Conservation (phyloP, 2,888 invertebrate genomes). For the Cheilosia urbana region DNA sequence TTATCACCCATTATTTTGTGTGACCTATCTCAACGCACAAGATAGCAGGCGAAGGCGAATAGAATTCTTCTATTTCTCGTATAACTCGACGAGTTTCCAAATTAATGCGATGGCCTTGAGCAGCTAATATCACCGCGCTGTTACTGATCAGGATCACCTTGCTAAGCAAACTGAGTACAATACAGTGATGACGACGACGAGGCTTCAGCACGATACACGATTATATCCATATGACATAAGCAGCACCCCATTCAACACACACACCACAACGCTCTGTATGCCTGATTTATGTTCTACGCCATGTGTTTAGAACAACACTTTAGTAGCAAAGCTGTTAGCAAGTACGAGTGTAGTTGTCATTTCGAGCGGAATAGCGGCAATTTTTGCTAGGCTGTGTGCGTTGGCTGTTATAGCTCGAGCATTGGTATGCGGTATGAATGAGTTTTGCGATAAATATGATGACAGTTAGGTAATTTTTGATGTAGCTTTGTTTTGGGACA, state of each 20-base stretch:
- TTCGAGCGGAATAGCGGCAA: conserved; percentile 66
- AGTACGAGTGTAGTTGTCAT: neutral
- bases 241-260: conserved; percentile 20
- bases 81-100: conserved; percentile 21
- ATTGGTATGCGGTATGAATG: neutral
- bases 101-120: conserved; percentile 53
- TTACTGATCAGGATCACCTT: conserved; percentile 41
- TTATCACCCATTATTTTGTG: conserved; percentile 46
- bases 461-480: conserved; percentile 16
- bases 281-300: conserved; percentile 17
- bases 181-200: conserved; percentile 43
- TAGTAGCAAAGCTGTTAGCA: conserved; percentile 1
- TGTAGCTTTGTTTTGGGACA: neutral
- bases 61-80: conserved; percentile 9
- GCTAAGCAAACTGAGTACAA: conserved; percentile 45
- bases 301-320: conserved; percentile 18
- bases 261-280: conserved; percentile 1
- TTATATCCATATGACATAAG: conserved; percentile 43
- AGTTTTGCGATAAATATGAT: conserved; percentile 30
- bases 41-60: neutral
- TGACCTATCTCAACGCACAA: neutral
- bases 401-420: neutral
- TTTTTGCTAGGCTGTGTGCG: conserved; percentile 23
- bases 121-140: conserved; percentile 39
- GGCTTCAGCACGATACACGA: conserved; percentile 17